Evolutionary conservation across 2,797 vertebrate genomes (phyloP), one percentile per base, ranked within the genome.

Genomic region (Pogoniulus pusillus): DNA sequence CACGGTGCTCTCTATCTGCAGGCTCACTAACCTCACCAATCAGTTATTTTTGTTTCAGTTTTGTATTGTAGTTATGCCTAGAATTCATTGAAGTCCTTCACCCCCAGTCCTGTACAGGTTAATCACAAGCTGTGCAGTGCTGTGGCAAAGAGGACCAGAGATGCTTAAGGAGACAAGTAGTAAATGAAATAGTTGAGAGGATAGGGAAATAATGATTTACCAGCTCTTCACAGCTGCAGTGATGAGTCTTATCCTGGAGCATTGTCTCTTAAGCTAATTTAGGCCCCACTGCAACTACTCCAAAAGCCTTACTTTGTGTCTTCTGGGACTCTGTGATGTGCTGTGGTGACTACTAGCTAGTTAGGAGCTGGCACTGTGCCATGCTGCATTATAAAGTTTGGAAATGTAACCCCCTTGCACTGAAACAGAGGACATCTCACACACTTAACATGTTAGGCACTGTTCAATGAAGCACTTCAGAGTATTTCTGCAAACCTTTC

Each of bases 381-480:
- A n/a, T 16, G 13, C 26, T 77, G 70, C 32, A 11, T 54, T 53
- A 5, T 45, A 2, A 49, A 2, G 1, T 17, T 11, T 66, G 29
- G 45, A 76, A 72, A 79, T 76, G 49, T 53, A 39, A n/a, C 5
- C 4, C 22, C 13, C 4, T 65, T 66, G 12, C 45, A 23, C 24
- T 79, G 30, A 53, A 83, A 39, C 27, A 73, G 68, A 54, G 51
- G 16, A 39, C 3, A 1, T 57, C 71, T 85, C 41, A 9, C 30
- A 49, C 19, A 13, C 10, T 54, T 59, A 30, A 18, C 12, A 19
- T 23, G 2, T 43, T 63, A 10, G 0, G 5, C 6, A 9, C 13
- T 16, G 12, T 41, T 76, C 23, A 62, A 68, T 60, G 29, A 59
- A 70, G 37, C n/a, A 55, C 23, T 85, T 81, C 35, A 85, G 37